Evolutionary conservation across 2,888 invertebrate species (phyloP).

Genomic region (Scaptomyza caliginosa): DNA sequence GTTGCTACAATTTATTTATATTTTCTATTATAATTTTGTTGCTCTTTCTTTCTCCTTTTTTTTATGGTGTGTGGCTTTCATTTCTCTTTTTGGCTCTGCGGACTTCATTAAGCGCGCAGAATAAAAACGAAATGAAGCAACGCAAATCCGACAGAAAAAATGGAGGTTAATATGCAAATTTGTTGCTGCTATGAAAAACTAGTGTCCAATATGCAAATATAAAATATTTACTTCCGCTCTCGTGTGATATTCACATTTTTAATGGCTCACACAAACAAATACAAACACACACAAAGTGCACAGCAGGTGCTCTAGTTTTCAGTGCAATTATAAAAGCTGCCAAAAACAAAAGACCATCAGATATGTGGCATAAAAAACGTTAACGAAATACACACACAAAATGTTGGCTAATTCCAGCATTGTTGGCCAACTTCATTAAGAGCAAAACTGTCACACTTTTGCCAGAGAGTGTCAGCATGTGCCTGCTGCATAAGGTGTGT

Average conservation of each 20-base stretch:
- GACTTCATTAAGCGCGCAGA: conserved; percentile 69
- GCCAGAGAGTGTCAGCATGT: not conserved
- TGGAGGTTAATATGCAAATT: conserved; percentile 70
- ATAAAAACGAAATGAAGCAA: conserved; percentile 49
- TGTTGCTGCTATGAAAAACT: conserved; percentile 62
- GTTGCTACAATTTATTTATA: conserved; percentile 36
- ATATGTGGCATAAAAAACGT: conserved; percentile 26
- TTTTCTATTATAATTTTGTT: conserved; percentile 7
- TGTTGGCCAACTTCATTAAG: conserved; percentile 74
- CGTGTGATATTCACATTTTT: conserved; percentile 75
- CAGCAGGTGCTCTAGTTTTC: conserved; percentile 72
- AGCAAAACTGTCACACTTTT: not conserved
- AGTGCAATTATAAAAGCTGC: conserved; percentile 69
- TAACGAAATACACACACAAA: conserved; percentile 35
- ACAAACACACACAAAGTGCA: conserved; percentile 16
- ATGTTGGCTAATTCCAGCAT: conserved; percentile 61
- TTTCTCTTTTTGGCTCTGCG: conserved; percentile 37
- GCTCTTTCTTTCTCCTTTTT: conserved; percentile 11
- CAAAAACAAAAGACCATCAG: conserved; percentile 57
- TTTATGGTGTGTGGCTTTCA: not conserved
- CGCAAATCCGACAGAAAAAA: conserved; percentile 22
- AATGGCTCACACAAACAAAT: conserved; percentile 42
- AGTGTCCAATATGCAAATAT: conserved; percentile 76
- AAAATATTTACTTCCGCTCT: conserved; percentile 71
- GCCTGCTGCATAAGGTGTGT: conserved; percentile 30